Evolutionary conservation across 1,140 invertebrate species (phyloP).

Genomic region (Polypedilum pembai): DNA sequence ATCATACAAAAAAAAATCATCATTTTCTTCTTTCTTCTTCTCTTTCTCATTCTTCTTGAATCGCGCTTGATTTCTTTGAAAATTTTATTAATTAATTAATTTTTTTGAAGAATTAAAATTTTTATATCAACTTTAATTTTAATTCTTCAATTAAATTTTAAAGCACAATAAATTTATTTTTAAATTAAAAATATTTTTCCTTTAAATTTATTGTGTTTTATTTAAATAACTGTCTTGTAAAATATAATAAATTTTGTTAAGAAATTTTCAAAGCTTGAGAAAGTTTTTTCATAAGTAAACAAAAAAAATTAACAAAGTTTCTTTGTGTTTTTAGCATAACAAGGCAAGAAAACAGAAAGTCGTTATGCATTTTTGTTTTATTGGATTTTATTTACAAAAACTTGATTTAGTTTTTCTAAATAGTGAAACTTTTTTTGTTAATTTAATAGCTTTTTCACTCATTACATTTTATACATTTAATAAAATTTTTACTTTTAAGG

Average conservation of each 20-base stretch:
- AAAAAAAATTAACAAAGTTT: no score
- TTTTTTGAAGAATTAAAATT: background rate
- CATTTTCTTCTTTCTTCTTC: background rate
- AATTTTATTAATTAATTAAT: constrained; percentile 15
- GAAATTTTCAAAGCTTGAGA: background rate
- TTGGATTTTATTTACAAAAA: no score
- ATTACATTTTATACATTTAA: no score
- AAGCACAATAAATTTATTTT: constrained; percentile 29
- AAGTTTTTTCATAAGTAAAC: no score
- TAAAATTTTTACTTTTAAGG: no score
- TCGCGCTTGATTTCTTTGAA: constrained; percentile 23
- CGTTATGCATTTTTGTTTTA: no score
- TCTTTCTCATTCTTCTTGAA: constrained; percentile 21
- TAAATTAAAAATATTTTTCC: no score
- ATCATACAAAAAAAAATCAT: background rate
- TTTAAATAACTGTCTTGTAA: constrained; percentile 15
- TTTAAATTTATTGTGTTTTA: constrained; percentile 24
- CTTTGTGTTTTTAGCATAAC: no score
- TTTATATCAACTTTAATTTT: constrained; percentile 40
- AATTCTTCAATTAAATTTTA: constrained; percentile 29
- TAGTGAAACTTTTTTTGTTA: no score
- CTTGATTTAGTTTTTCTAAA: no score
- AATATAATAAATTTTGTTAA: constrained; percentile 24
- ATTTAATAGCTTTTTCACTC: no score
- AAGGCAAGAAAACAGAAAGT: no score